Conservation (phyloP, 1,140 invertebrate species). For the Lasaia peninsularis region DNA sequence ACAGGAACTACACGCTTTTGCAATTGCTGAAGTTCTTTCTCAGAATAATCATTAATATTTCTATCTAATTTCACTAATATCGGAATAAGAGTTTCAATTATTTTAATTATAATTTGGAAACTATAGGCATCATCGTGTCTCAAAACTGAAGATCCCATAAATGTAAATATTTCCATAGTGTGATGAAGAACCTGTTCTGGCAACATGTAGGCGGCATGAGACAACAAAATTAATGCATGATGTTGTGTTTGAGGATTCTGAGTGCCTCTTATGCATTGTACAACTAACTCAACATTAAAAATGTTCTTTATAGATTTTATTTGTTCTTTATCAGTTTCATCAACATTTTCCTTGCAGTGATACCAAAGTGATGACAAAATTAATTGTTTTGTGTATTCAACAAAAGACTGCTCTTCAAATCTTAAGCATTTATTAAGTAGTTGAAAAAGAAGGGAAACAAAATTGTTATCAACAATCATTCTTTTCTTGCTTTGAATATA, state of each 20-base stretch:
- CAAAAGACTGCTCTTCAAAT: conserved; percentile 88
- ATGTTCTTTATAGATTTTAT: conserved; percentile 77
- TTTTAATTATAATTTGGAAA: conserved; percentile 94
- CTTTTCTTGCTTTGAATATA: conserved; percentile 90
- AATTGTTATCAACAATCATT: conserved; percentile 79
- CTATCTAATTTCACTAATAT: conserved; percentile 82
- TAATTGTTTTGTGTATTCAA: conserved; percentile 94
- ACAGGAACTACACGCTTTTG: conserved; percentile 80
- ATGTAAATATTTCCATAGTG: conserved; percentile 96
- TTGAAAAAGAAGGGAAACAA: conserved; percentile 88
- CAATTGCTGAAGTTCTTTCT: conserved; percentile 64
- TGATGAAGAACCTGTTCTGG: conserved; percentile 92
- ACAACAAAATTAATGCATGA: conserved; percentile 90
- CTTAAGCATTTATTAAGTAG: conserved; percentile 88
- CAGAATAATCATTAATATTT: conserved; percentile 69
- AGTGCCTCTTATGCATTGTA: conserved; percentile 92
- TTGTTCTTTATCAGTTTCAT: conserved; percentile 67
- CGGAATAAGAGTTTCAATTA: conserved; percentile 93
- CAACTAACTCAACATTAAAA: conserved; percentile 89
- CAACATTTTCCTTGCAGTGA: conserved; percentile 80
- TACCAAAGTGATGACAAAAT: conserved; percentile 88
- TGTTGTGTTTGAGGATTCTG: conserved; percentile 96
- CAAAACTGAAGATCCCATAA: conserved; percentile 94
- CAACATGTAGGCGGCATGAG: conserved; percentile 84
- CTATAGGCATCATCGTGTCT: conserved; percentile 96